These are phyloP conservation scores for Urocynchramus pylzowi DNA, from an alignment of 2,113 vertebrate genomes.

Conservation along the genomic window DNA sequence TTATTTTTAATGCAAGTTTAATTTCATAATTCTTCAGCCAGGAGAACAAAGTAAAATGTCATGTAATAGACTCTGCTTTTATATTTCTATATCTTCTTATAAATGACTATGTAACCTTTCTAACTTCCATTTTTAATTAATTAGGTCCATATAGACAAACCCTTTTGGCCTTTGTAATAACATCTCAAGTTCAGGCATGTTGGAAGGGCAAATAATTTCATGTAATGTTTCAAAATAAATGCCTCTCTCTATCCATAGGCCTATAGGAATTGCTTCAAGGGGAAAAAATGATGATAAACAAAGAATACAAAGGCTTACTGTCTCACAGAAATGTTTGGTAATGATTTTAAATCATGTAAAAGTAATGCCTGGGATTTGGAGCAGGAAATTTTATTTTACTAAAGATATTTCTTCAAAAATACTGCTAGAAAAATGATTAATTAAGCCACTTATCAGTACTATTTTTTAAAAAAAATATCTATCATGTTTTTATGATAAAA, in stretches of 20 bases:
- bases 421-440: background rate
- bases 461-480: background rate
- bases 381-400: background rate
- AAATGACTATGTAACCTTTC: background rate
- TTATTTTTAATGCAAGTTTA: background rate
- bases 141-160: background rate
- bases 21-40: background rate
- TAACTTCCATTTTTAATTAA: conserved; percentile 36
- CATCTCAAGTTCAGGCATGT: background rate
- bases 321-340: background rate
- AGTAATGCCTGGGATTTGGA: background rate
- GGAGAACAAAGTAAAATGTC: background rate
- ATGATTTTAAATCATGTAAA: background rate
- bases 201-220: background rate
- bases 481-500: background rate
- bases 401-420: background rate
- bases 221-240: background rate
- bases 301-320: background rate
- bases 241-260: background rate
- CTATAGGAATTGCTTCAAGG: background rate
- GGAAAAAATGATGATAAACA: background rate
- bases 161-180: background rate
- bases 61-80: background rate
- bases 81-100: background rate
- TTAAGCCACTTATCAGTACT: background rate